Conservation (phyloP, 2,113 vertebrate species). For the Nycticryphes semicollaris region DNA sequence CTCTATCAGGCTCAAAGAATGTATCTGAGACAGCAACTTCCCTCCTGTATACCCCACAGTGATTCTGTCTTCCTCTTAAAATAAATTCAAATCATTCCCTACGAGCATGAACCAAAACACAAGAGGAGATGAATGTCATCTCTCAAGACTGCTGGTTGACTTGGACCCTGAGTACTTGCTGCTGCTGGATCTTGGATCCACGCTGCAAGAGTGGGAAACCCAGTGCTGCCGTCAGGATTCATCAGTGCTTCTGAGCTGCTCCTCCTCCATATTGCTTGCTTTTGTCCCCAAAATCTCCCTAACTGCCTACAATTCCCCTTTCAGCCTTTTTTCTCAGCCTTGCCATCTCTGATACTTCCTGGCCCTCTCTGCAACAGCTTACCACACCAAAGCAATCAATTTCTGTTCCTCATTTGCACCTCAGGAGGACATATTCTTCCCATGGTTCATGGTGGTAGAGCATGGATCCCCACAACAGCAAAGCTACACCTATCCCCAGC, state of each 20-base stretch:
- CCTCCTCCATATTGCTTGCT: background rate
- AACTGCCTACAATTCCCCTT: background rate
- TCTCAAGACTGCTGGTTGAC: background rate
- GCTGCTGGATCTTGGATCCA: background rate
- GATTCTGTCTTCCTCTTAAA: background rate
- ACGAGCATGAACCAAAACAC: background rate
- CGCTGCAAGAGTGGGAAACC: rapidly evolving
- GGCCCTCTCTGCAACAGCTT: background rate
- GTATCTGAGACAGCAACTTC: background rate
- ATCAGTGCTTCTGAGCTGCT: background rate
- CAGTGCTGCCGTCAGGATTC: background rate
- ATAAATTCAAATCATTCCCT: background rate
- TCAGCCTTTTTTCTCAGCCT: background rate
- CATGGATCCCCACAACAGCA: rapidly evolving
- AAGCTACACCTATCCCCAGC: background rate
- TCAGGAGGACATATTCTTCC: background rate
- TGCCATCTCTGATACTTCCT: background rate
- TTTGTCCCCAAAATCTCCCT: background rate
- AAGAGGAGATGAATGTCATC: background rate
- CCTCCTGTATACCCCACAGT: background rate
- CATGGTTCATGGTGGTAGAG: background rate
- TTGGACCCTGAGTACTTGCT: rapidly evolving
- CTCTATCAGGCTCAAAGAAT: background rate
- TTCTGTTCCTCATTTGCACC: background rate
- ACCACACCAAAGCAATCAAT: background rate